Evolutionary conservation across 2,888 invertebrate genomes (phyloP).

Genomic region (Synergus japonicus): DNA sequence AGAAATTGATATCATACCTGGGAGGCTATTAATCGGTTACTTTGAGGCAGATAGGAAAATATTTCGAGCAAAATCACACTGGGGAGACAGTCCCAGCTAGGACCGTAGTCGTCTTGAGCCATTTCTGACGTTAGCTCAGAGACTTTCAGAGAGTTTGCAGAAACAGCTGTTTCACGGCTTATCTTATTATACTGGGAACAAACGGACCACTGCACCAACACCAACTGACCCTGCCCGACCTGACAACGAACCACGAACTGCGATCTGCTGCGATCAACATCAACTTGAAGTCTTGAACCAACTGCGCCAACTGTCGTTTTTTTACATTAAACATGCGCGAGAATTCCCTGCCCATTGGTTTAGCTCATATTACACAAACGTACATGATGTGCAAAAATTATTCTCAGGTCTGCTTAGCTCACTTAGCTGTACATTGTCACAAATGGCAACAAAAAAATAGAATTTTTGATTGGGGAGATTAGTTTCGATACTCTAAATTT

Average conservation of each 20-base stretch:
- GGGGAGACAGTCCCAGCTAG: conserved; percentile 76
- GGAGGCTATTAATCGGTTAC: conserved; percentile 72
- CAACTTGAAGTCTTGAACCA: no score
- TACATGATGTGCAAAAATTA: no score
- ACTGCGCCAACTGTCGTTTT: neutral
- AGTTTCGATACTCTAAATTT: no score
- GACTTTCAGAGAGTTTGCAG: conserved; percentile 50
- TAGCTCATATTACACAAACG: no score
- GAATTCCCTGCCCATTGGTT: no score
- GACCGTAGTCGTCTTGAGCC: conserved; percentile 67
- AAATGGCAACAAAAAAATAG: no score
- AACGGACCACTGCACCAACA: neutral
- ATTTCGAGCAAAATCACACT: conserved; percentile 77
- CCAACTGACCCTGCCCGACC: neutral
- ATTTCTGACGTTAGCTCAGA: conserved; percentile 63
- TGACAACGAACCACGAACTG: neutral
- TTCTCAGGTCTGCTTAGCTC: no score
- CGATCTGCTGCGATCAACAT: neutral
- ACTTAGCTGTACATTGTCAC: no score
- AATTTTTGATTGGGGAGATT: no score
- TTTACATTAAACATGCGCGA: neutral
- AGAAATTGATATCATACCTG: conserved; percentile 63
- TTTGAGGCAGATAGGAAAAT: conserved; percentile 74
- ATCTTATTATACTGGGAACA: neutral
- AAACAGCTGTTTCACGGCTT: conserved; percentile 68